Evolutionary conservation across 2,113 vertebrate genomes (phyloP).

Genomic region (Calypte anna): DNA sequence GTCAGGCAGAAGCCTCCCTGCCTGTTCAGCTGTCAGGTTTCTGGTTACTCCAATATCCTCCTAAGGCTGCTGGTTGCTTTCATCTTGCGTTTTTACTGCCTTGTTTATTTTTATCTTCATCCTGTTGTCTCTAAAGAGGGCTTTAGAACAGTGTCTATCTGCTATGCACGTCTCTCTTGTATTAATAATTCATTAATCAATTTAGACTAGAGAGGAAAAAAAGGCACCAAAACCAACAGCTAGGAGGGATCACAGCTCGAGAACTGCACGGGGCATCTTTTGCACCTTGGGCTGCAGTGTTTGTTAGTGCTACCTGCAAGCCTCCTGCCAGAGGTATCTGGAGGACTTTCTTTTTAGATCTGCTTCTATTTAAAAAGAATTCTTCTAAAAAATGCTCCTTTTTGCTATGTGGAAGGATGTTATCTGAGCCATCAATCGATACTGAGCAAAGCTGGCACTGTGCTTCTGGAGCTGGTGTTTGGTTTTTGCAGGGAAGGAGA

Average conservation of each 20-base stretch:
- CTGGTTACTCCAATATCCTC: background rate
- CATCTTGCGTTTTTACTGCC: slow-evolving; percentile 22
- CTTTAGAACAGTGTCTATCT: slow-evolving; percentile 6
- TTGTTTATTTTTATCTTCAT: slow-evolving; percentile 20
- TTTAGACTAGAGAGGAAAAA: background rate
- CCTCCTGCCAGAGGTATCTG: background rate
- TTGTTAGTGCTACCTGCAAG: background rate
- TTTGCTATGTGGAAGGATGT: background rate
- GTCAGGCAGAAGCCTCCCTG: background rate
- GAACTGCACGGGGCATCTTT: background rate
- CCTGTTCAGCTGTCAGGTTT: background rate
- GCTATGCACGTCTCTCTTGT: background rate
- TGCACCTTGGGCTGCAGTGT: background rate
- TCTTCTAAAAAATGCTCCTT: background rate
- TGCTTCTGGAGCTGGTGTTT: background rate
- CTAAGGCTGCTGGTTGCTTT: background rate
- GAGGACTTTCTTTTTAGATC: background rate
- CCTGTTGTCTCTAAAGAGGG: background rate
- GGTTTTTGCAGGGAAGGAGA: background rate
- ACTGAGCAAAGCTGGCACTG: background rate
- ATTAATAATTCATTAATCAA: slow-evolving; percentile 64
- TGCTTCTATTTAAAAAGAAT: too few relatives aligned
- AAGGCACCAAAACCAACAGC: slow-evolving; percentile 10
- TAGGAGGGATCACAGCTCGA: background rate
- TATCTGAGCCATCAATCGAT: background rate